Percentiles rank a stretch among this genome's conserved stretches.
Evolutionary conservation across 2,113 vertebrate genomes (phyloP).

Genomic region (Pseudolaguvia tuberculata): DNA sequence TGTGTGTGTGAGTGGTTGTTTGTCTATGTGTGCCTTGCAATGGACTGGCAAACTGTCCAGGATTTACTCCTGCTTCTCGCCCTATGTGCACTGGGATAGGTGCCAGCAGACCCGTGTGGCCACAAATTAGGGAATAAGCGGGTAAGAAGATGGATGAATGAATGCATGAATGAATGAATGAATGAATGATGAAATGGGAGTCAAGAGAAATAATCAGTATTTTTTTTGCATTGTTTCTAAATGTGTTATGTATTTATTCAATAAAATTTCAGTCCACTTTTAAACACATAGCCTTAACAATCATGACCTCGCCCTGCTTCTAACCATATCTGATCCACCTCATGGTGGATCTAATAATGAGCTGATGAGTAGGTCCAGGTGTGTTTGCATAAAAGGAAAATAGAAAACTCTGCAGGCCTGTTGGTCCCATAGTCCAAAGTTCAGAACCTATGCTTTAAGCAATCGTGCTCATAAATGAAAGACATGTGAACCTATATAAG

Average conservation of each 20-base stretch:
- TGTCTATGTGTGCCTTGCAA: too few relatives aligned
- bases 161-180: too few relatives aligned
- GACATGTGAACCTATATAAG: neutral
- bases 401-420: conserved; percentile 8
- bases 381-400: neutral
- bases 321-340: conserved; percentile 1
- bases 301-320: neutral
- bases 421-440: neutral
- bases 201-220: too few relatives aligned
- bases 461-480: neutral
- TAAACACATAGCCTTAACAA: neutral
- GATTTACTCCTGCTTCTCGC: too few relatives aligned
- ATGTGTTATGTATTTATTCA: neutral
- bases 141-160: too few relatives aligned
- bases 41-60: too few relatives aligned
- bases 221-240: neutral
- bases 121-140: too few relatives aligned
- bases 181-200: neutral
- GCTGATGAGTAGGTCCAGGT: conserved; percentile 2
- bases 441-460: conserved; percentile 6
- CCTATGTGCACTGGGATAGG: too few relatives aligned
- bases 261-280: neutral
- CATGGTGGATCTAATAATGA: conserved; percentile 9
- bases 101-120: too few relatives aligned
- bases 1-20: too few relatives aligned